A percentile compares a stretch with the other conserved stretches of the same genome.
Conservation (phyloP, 2,113 vertebrate species). For the Neogale vison region DNA sequence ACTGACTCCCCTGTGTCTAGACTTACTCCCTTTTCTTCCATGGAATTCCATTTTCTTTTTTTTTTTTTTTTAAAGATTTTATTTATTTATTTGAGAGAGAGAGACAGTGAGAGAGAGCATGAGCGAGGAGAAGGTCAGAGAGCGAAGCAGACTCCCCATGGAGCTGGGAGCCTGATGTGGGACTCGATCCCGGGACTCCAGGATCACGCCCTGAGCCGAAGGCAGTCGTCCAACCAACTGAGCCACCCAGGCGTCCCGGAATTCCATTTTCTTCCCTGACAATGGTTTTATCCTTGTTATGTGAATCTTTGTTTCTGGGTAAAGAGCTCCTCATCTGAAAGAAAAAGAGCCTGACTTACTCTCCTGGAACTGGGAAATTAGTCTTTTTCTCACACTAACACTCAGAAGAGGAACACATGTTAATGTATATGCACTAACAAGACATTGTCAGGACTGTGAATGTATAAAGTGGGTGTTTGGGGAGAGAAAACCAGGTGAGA, state of each 20-base stretch:
- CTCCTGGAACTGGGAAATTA: background rate
- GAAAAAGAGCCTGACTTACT: background rate
- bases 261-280: too few relatives aligned
- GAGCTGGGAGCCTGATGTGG: too few relatives aligned
- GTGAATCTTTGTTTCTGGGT: background rate
- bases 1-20: background rate
- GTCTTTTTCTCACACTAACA: background rate
- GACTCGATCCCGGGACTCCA: too few relatives aligned
- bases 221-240: too few relatives aligned
- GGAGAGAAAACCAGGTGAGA: background rate
- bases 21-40: background rate
- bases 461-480: background rate
- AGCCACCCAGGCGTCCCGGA: too few relatives aligned
- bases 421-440: background rate
- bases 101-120: too few relatives aligned
- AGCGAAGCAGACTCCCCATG: too few relatives aligned
- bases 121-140: too few relatives aligned
- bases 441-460: background rate
- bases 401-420: background rate
- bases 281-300: background rate
- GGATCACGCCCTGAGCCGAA: too few relatives aligned
- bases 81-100: too few relatives aligned
- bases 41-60: too few relatives aligned
- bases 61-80: too few relatives aligned
- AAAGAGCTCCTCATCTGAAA: background rate